A percentile compares a stretch with the other conserved stretches of the same genome.
These are phyloP conservation scores for Tachina fera DNA, from an alignment of 2,888 invertebrate species.

Conservation along the genomic window DNA sequence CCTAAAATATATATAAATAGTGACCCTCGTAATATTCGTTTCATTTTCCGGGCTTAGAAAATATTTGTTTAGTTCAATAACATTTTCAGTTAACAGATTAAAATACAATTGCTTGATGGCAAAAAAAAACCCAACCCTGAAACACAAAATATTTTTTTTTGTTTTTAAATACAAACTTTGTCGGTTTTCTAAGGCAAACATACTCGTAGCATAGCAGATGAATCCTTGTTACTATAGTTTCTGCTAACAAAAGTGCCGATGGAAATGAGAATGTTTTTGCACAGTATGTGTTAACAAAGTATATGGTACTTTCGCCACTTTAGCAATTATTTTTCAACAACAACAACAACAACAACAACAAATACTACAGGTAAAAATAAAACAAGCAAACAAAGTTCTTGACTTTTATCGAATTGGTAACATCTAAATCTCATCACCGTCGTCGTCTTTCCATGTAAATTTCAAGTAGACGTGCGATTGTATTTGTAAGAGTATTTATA, in stretches of 20 bases:
- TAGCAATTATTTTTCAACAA: background rate
- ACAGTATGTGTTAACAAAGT: slow-evolving; percentile 29
- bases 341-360: background rate
- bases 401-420: slow-evolving; percentile 10
- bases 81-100: too few species aligned
- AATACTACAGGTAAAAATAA: too few species aligned
- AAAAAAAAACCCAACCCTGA: too few species aligned
- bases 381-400: background rate
- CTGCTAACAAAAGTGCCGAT: background rate
- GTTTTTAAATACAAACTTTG: background rate
- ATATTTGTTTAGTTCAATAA: too few species aligned
- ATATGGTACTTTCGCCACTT: slow-evolving; percentile 1
- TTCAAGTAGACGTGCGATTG: background rate
- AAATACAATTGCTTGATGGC: too few species aligned
- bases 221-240: too few species aligned
- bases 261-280: background rate
- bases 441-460: background rate
- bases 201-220: background rate
- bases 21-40: too few species aligned
- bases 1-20: too few species aligned
- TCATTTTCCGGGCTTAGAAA: too few species aligned
- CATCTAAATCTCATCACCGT: background rate
- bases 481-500: slow-evolving; percentile 10
- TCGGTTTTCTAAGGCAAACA: background rate
- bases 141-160: too few species aligned